Percentiles rank a stretch among this genome's conserved stretches.
Conservation (phyloP, 2,888 invertebrate species). For the Cryptus viduatorius region DNA sequence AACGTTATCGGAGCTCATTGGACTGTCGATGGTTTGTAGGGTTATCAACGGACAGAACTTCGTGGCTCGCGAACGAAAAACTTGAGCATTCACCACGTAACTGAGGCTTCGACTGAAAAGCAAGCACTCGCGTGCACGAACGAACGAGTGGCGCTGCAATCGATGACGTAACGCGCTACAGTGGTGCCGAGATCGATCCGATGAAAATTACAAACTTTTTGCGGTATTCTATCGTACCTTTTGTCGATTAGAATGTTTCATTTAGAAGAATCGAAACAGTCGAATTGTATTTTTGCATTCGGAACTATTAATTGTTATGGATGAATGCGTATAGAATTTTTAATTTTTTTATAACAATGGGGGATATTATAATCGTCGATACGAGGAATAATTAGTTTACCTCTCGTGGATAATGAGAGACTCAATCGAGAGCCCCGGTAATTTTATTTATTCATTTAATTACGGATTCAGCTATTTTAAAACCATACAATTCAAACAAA, state of each 20-base stretch:
- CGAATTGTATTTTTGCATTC: background rate
- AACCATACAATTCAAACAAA: too few species aligned
- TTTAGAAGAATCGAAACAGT: background rate
- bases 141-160: constrained; percentile 1
- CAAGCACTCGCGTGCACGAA: background rate
- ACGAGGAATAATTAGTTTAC: too few species aligned
- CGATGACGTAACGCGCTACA: background rate
- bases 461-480: too few species aligned
- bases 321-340: background rate
- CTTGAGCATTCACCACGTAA: background rate
- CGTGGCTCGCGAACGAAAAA: background rate
- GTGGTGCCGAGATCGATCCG: background rate
- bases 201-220: background rate
- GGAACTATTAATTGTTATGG: background rate
- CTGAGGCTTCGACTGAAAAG: background rate
- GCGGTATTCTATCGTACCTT: background rate
- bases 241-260: background rate
- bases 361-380: too few species aligned
- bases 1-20: background rate
- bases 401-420: too few species aligned
- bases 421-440: too few species aligned
- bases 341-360: background rate
- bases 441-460: too few species aligned
- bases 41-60: background rate
- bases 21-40: background rate